These are phyloP conservation scores for Synergus itoensis DNA, from an alignment of 2,888 invertebrate species.

Conservation along the genomic window DNA sequence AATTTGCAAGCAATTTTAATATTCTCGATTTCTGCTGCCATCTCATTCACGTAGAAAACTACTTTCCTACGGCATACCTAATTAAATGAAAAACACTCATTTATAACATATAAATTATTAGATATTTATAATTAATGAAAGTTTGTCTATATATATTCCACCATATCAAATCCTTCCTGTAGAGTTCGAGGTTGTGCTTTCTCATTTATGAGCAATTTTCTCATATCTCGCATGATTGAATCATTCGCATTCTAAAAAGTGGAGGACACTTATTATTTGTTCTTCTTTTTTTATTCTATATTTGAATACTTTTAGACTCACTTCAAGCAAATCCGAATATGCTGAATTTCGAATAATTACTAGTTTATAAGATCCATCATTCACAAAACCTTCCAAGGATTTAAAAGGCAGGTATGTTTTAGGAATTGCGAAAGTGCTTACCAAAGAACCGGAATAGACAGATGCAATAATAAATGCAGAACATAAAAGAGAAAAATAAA, in stretches of 20 bases:
- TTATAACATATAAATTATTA: neutral
- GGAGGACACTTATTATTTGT: neutral
- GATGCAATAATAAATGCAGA: no score
- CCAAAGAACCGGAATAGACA: no score
- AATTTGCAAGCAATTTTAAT: neutral
- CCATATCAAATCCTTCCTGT: neutral
- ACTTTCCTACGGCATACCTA: neutral
- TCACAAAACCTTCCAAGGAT: slow-evolving; percentile 64
- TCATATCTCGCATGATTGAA: neutral
- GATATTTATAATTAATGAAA: neutral
- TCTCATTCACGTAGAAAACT: neutral
- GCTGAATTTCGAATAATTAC: slow-evolving; percentile 42
- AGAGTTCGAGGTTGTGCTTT: neutral
- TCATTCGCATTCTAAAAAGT: neutral
- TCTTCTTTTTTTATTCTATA: no score
- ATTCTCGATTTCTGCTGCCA: neutral
- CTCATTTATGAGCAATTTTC: neutral
- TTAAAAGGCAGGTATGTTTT: slow-evolving; percentile 62
- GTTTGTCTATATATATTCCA: neutral
- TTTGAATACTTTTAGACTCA: no score
- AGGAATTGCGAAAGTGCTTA: no score
- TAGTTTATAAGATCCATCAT: slow-evolving; percentile 65
- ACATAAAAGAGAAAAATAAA: no score
- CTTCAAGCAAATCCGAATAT: no score
- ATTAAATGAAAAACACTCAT: neutral